Evolutionary conservation across 53 echinoderm and acorn worm species (phyloP), one percentile per base, ranked within the genome.

Genomic region (Luidia sarsii): DNA sequence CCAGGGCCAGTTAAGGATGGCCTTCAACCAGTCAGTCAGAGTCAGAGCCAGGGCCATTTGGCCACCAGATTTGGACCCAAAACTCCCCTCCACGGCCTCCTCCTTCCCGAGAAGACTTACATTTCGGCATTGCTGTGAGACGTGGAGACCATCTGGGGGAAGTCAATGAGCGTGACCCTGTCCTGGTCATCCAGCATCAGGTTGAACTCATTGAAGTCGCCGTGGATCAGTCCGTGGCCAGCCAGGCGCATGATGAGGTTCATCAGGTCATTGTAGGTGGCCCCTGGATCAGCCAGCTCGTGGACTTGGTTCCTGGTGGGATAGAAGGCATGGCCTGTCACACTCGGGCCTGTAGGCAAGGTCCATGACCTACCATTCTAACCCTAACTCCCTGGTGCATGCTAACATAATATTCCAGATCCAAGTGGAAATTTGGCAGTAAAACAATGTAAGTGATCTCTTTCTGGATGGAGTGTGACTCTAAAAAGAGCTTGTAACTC

Each of bases 151-250:
- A 95, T 95, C 83, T 95, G 95, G 0, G 95, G 95, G 60, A 95
- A 95, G 83, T 95, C 95, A 23, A 95, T 95, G 70, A 95, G 67
- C 13, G 85, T 90, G 39, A 92, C 81, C 23, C 81, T 71, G 61
- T 95, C 95, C 68, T 92, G 71, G 35, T 90, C 90, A 51, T 95
- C 95, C 52, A 95, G 24, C 90, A 95, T 90, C 28, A 90, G 65
- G 57, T 95, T 95, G 80, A 95, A 95, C 56, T 95, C 92, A 23
- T 95, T 95, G 86, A 95, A 95, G 71, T 95, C 95, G 2, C 95
- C 89, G 39, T 95, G 95, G 57, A 95, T 95, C 53, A 95, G 82
- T 16, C 95, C 95, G 65, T 95, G 92, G 56, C 85, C 90, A 10
- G 82, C 95, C 39, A 95, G 73, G 52, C 88, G 80, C 22, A 95